These are phyloP conservation scores for Drosophila subquinaria DNA, from an alignment of 2,888 invertebrate species.

Conservation along the genomic window DNA sequence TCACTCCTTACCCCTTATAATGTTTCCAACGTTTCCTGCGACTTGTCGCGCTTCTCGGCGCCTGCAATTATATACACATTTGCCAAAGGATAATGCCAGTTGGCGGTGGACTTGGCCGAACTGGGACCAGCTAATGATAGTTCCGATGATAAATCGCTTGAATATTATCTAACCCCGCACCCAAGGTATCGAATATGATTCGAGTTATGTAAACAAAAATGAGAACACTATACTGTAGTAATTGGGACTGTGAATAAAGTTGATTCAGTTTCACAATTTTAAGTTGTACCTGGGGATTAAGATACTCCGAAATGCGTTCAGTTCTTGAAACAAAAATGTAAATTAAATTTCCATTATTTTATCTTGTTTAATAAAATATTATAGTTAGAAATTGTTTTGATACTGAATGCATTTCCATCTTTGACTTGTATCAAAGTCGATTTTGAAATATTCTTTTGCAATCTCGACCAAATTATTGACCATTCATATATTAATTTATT, in stretches of 20 bases:
- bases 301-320: not conserved
- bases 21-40: not conserved
- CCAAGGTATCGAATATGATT: slow-evolving; percentile 14
- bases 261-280: not conserved
- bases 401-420: no score
- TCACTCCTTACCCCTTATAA: not conserved
- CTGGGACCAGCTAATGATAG: slow-evolving; percentile 61
- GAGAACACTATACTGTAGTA: not conserved
- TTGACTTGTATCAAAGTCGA: not conserved
- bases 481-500: no score
- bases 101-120: slow-evolving; percentile 9
- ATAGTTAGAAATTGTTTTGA: no score
- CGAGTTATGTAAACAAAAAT: slow-evolving; percentile 32
- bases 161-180: slow-evolving; percentile 44
- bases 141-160: slow-evolving; percentile 63
- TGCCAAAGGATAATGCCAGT: slow-evolving; percentile 71
- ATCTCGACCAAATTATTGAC: no score
- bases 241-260: slow-evolving; percentile 10
- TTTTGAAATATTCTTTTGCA: not conserved
- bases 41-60: slow-evolving; percentile 21
- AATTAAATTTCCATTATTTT: not conserved
- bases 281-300: not conserved
- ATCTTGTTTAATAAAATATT: not conserved
- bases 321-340: not conserved
- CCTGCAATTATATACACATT: slow-evolving; percentile 81